These are phyloP conservation scores for Colius striatus DNA, from an alignment of 2,113 vertebrate genomes.

Conservation along the genomic window DNA sequence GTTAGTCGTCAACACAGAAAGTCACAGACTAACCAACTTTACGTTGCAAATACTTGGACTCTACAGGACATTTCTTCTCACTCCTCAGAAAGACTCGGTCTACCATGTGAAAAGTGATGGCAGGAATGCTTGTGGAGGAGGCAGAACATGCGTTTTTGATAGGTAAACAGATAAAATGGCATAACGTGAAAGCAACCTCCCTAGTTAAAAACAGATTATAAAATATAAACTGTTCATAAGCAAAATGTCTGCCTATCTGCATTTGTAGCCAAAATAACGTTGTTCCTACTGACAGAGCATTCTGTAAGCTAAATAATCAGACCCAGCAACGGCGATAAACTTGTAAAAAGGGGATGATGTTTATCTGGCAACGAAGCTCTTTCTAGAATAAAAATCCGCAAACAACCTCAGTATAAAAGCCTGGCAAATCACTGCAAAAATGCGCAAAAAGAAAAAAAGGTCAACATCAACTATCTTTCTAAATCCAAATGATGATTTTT, in stretches of 20 bases:
- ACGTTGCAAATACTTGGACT: not conserved
- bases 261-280: not conserved
- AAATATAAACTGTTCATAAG: not conserved
- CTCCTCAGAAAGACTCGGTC: not conserved
- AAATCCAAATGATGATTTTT: not conserved
- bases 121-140: not conserved
- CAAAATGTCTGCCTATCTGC: not conserved
- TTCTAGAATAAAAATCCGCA: not conserved
- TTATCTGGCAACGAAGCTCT: not conserved
- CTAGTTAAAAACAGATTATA: not conserved
- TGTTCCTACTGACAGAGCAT: not conserved
- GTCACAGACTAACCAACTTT: not conserved
- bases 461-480: not conserved
- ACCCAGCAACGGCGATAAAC: not conserved
- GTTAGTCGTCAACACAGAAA: not conserved
- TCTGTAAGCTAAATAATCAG: not conserved
- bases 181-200: not conserved
- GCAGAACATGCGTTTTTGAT: not conserved
- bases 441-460: rapidly evolving
- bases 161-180: not conserved
- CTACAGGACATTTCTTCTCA: not conserved
- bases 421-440: not conserved
- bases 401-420: not conserved
- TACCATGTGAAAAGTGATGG: not conserved
- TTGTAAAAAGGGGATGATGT: not conserved